Evolutionary conservation across 2,113 vertebrate species (phyloP), one percentile per base, ranked within the genome.

Genomic region (Oncorhynchus kisutch): DNA sequence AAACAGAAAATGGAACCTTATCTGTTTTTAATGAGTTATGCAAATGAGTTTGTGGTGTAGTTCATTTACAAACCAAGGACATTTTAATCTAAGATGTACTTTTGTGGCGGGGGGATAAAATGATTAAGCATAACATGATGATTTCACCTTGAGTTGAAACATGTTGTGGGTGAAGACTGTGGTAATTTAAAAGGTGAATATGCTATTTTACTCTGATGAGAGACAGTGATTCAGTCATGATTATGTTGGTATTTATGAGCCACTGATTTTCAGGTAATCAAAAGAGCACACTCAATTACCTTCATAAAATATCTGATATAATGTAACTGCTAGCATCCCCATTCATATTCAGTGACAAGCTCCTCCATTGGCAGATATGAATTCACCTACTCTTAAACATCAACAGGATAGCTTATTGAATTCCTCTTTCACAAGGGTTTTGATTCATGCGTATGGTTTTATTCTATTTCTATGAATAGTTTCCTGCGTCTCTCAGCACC

Each of bases 21-120:
- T 39, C 1, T 11, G 20, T 4, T 81, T 80, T 78, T 74, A 51
- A 81, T 75, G 74, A 72, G 65, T 76, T 83, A 70, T 78, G 75
- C 57, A 73, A 78, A 73, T 73, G 1, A 67, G 25, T 1, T 48
- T 75, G 68, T 65, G 60, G 8, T 57, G 18, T 13, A 12, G 29
- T 66, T 72, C 14, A 16, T 24, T 70, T 12, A 14, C 31, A 48
- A 48, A 14, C 16, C 51, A 31, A 66, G 12, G 72, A 31, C 70
- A 73, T 65, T 72, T 72, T 22, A 71, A 54, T 74, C 20, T 22
- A 6, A 48, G 20, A 39, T 70, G 5, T 1, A 1, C 1, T 39
- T 67, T 67, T 67, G 13, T 29, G 27, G 14, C 0, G 25, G 27
- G 3, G 27, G 64, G 62, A 65, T 27, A 12, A 66, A 65, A 27